These are phyloP conservation scores for Diachasma alloeum DNA, from an alignment of 1,140 invertebrate genomes.

Conservation along the genomic window DNA sequence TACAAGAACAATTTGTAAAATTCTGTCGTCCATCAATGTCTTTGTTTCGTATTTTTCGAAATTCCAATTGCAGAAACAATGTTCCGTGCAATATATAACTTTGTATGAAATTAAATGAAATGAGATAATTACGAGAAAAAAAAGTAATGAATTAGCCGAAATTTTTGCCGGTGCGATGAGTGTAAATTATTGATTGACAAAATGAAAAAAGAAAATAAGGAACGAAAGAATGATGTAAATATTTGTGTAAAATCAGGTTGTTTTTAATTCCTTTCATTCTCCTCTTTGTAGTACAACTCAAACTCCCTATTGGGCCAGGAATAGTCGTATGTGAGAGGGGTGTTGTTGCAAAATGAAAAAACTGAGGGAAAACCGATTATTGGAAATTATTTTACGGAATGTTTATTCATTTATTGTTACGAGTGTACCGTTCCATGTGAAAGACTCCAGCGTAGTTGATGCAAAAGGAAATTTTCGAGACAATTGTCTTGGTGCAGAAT, in stretches of 20 bases:
- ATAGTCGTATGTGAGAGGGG: constrained; percentile 30
- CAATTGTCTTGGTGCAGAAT: neutral
- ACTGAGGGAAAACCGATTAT: constrained; percentile 10
- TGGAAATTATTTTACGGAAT: neutral
- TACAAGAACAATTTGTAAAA: neutral
- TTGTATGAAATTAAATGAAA: constrained; percentile 14
- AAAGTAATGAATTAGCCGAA: neutral
- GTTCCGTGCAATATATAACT: constrained; percentile 26
- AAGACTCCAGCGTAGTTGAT: neutral
- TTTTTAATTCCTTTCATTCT: constrained; percentile 22
- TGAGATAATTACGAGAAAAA: constrained; percentile 1
- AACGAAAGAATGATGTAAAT: constrained; percentile 40
- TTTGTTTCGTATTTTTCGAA: neutral
- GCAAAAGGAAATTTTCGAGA: neutral
- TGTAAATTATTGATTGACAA: constrained; percentile 11
- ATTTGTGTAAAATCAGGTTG: constrained; percentile 49
- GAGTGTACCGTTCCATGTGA: neutral
- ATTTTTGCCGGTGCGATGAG: constrained; percentile 5
- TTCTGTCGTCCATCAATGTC: neutral
- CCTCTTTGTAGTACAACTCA: constrained; percentile 22
- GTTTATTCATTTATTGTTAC: neutral
- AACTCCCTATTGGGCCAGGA: constrained; percentile 38
- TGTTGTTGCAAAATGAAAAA: constrained; percentile 23
- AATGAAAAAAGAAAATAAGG: neutral
- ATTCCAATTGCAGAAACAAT: constrained; percentile 4